Percentiles rank a stretch among this genome's conserved stretches.
phyloP scores from a whole-genome alignment of 2,888 invertebrate species.

The Orthosia gothica region DNA sequence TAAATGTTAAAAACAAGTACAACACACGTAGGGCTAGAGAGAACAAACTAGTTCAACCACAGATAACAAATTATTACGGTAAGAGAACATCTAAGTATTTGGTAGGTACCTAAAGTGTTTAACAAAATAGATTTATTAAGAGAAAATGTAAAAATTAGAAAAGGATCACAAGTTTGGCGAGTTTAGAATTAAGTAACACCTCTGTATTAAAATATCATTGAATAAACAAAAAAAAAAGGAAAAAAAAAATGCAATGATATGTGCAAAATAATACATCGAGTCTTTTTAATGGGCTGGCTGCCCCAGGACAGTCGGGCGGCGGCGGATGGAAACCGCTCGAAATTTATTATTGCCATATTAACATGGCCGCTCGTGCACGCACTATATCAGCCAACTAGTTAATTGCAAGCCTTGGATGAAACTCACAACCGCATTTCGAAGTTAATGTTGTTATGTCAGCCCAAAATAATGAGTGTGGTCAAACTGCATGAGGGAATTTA shows the following conservation, averaged over 20 bases:
- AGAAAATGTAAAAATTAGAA: no score
- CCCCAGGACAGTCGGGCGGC: constrained; percentile 74
- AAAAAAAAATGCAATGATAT: constrained; percentile 78
- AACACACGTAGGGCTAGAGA: no score
- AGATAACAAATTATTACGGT: no score
- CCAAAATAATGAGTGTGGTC: constrained; percentile 84
- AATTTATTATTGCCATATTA: constrained; percentile 90
- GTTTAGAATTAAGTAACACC: no score
- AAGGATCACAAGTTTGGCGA: no score
- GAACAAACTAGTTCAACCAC: no score
- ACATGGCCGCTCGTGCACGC: constrained; percentile 80
- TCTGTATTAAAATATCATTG: no score
- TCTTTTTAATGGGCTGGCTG: constrained; percentile 79
- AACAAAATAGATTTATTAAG: no score
- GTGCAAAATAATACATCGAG: constrained; percentile 81
- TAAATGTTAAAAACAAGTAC: no score
- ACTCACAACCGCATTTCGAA: constrained; percentile 88
- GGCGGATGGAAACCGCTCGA: constrained; percentile 82
- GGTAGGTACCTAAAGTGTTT: no score
- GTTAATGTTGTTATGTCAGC: constrained; percentile 86
- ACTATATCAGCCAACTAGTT: constrained; percentile 88
- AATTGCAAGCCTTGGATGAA: constrained; percentile 88
- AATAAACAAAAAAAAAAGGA: no score
- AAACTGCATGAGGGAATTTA: constrained; percentile 73
- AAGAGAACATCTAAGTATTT: no score